Base-by-base conservation (phyloP, 2,797 vertebrate species). In the Acanthurus lineatus region DNA sequence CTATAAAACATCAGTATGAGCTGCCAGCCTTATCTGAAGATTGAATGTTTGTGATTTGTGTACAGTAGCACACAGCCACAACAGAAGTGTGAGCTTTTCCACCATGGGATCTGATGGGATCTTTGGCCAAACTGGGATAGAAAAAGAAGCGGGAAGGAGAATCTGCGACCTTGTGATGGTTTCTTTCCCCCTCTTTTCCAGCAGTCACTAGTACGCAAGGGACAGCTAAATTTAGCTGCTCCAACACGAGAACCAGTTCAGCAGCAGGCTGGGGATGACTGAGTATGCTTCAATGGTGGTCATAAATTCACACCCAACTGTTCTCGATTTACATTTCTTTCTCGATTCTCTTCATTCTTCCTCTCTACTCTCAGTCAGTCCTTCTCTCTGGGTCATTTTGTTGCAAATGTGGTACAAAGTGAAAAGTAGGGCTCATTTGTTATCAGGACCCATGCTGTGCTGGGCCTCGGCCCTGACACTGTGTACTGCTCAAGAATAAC, bases 361-460 rank as follows among this genome's bases (percentile, higher is more conserved):
- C 49, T 45, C 68, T 60, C 49, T 63, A 8, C 52, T 9, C 71
- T 38, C 83, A 49, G 67, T 81, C 86, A 22, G 53, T 82, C 67
- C 75, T 76, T 74, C 68, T 82, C 85, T 89, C 77, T 86, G 83
- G 91, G 86, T 89, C 86, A 84, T 91, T 89, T 73, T 84, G 76
- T 83, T 83, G 70, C 68, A 94, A 89, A 91, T 92, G 87, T 89
- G 91, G 76, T 88, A 80, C 82, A 77, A 77, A 89, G 73, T 61
- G 67, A 89, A 87, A 94, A 91, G 83, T 93, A 92, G 93, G 92
- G 81, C 92, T 94, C 90, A 90, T 91, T 90, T 89, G 81, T 93
- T 88, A 90, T 73, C 67, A 47, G 75, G 67, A 77, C 75, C 62
- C 56, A 64, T 4, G 58, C 64, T 56, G 77, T 45, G 53, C 77